Evolutionary conservation across 2,888 invertebrate genomes (phyloP).

Genomic region (Ferrisia virgata): DNA sequence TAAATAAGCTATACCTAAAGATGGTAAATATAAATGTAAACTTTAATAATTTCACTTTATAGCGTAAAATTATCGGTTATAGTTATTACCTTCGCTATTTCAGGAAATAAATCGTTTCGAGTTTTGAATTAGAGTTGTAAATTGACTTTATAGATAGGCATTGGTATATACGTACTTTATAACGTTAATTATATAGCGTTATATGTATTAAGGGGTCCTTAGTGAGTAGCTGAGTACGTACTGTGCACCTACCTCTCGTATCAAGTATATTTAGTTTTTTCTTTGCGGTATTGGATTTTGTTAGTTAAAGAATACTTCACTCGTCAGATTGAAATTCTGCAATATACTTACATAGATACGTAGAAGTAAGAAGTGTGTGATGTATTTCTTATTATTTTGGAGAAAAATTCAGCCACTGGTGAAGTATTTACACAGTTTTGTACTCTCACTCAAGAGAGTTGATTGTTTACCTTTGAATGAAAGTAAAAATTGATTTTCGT

Average conservation of each 20-base stretch:
- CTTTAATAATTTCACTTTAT: background rate
- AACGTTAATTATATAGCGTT: background rate
- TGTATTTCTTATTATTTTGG: background rate
- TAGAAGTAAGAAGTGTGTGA: too few species aligned
- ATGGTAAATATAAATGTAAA: background rate
- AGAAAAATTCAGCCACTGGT: background rate
- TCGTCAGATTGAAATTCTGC: background rate
- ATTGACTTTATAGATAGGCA: too few species aligned
- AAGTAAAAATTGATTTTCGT: slow-evolving; percentile 12
- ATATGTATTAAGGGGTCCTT: too few species aligned
- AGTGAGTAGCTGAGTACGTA: too few species aligned
- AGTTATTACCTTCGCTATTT: too few species aligned
- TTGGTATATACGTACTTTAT: too few species aligned
- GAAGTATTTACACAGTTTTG: slow-evolving; percentile 11
- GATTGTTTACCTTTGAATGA: slow-evolving; percentile 8
- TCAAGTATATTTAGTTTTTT: too few species aligned
- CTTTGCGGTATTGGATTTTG: background rate
- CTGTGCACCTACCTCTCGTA: too few species aligned
- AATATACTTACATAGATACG: too few species aligned
- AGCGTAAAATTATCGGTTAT: background rate
- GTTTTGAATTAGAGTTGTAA: too few species aligned
- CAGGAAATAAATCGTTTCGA: background rate
- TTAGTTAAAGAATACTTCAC: background rate
- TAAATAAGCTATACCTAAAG: too few species aligned
- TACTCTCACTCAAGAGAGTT: background rate